These are phyloP conservation scores for Drosophila multiciliata DNA, from an alignment of 2,888 invertebrate genomes.

Conservation along the genomic window DNA sequence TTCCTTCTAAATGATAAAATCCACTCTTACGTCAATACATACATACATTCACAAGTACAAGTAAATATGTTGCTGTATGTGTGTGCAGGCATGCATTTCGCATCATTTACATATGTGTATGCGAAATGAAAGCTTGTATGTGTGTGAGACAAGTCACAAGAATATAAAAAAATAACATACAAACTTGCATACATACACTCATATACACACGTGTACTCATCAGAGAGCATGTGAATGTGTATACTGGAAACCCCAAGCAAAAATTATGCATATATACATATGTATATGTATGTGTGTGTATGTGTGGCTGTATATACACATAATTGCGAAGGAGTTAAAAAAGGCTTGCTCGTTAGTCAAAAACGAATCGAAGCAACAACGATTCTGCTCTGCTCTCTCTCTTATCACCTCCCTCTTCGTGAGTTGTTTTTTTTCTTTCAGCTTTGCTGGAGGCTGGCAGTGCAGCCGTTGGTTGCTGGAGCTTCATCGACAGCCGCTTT, in stretches of 20 bases:
- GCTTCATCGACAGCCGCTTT: constrained; percentile 11
- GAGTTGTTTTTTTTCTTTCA: neutral
- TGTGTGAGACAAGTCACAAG: constrained; percentile 11
- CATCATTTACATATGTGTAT: neutral
- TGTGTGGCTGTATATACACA: constrained; percentile 31
- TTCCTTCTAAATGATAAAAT: constrained; percentile 56
- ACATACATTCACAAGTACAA: neutral
- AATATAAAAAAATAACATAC: constrained; percentile 14
- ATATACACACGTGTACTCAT: constrained; percentile 5
- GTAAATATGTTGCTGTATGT: neutral
- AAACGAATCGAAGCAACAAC: constrained; percentile 34
- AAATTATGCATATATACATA: constrained; percentile 4
- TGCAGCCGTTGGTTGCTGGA: constrained; percentile 41
- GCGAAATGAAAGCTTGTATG: constrained; percentile 2
- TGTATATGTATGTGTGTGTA: neutral
- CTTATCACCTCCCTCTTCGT: constrained; percentile 16
- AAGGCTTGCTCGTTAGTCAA: constrained; percentile 70
- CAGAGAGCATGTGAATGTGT: neutral
- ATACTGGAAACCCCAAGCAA: neutral
- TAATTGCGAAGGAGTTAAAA: constrained; percentile 72
- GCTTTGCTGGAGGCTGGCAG: constrained; percentile 51
- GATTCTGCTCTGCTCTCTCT: constrained; percentile 6
- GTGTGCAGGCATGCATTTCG: constrained; percentile 3
- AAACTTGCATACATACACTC: neutral
- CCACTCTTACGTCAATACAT: constrained; percentile 12